These are phyloP conservation scores for Siniperca chuatsi DNA, from an alignment of 2,113 vertebrate genomes.

Conservation along the genomic window DNA sequence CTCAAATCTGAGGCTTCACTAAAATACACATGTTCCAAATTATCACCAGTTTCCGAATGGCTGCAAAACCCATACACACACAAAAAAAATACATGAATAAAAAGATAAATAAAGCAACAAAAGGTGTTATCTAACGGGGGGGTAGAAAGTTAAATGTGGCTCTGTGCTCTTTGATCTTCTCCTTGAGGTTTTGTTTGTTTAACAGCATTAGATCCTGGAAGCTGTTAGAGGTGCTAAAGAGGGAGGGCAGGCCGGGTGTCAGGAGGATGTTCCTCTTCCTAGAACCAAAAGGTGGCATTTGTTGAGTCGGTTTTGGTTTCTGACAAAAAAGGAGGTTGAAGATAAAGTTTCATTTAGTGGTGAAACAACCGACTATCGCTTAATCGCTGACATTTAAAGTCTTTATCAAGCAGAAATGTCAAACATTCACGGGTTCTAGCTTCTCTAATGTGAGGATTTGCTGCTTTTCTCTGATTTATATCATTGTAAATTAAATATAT, in stretches of 20 bases:
- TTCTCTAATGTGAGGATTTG: neutral
- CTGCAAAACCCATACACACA: constrained; percentile 32
- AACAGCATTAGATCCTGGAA: constrained; percentile 69
- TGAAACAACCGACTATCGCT: neutral
- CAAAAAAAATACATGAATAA: constrained; percentile 52
- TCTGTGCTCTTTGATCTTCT: constrained; percentile 77
- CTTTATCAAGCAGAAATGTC: neutral
- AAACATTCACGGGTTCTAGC: neutral
- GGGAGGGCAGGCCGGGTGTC: constrained; percentile 35
- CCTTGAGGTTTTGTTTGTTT: constrained; percentile 77
- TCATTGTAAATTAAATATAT: neutral
- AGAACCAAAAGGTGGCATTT: constrained; percentile 34
- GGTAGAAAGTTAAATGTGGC: constrained; percentile 66
- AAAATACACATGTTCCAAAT: constrained; percentile 39
- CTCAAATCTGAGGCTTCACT: constrained; percentile 26
- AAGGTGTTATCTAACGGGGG: constrained; percentile 60
- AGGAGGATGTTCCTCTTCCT: constrained; percentile 43
- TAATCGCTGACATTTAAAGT: neutral
- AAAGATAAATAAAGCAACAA: constrained; percentile 73
- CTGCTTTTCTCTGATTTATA: neutral
- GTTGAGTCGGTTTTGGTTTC: constrained; percentile 10
- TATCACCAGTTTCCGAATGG: constrained; percentile 28
- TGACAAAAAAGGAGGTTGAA: neutral
- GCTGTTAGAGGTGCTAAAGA: constrained; percentile 68
- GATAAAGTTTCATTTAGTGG: neutral